Conservation (phyloP, 2,888 invertebrate species). For the Tethea ocularis region DNA sequence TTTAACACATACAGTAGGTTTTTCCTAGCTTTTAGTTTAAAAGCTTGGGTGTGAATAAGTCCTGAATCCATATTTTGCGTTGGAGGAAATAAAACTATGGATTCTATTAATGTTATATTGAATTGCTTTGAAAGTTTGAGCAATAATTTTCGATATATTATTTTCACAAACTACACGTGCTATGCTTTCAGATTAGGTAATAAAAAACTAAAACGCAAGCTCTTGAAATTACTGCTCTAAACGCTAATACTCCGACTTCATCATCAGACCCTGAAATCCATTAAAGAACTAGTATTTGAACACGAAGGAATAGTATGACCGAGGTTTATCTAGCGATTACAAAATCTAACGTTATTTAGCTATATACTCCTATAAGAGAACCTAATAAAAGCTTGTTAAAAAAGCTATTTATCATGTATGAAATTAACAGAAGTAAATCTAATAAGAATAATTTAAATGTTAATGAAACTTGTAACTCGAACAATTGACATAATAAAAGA, state of each 20-base stretch:
- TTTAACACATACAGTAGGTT: background rate
- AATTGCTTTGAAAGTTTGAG: background rate
- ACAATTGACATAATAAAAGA: background rate
- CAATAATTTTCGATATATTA: background rate
- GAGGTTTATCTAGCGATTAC: too few species aligned
- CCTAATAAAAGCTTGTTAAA: too few species aligned
- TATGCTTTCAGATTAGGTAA: background rate
- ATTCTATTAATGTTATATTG: background rate
- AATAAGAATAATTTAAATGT: background rate
- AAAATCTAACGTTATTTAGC: too few species aligned
- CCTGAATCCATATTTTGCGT: too few species aligned
- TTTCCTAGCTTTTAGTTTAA: background rate
- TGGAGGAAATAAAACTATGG: background rate
- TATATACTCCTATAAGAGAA: too few species aligned
- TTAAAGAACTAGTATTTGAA: too few species aligned
- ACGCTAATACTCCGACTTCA: too few species aligned
- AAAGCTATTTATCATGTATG: background rate
- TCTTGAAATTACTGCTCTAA: too few species aligned
- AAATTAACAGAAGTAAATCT: background rate
- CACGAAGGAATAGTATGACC: too few species aligned
- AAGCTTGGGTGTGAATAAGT: background rate
- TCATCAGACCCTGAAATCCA: too few species aligned
- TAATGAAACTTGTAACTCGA: background rate
- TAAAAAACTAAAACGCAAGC: too few species aligned
- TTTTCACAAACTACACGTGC: background rate